Evolutionary conservation across 2,888 invertebrate species (phyloP).

Genomic region (Cerastis leucographa): DNA sequence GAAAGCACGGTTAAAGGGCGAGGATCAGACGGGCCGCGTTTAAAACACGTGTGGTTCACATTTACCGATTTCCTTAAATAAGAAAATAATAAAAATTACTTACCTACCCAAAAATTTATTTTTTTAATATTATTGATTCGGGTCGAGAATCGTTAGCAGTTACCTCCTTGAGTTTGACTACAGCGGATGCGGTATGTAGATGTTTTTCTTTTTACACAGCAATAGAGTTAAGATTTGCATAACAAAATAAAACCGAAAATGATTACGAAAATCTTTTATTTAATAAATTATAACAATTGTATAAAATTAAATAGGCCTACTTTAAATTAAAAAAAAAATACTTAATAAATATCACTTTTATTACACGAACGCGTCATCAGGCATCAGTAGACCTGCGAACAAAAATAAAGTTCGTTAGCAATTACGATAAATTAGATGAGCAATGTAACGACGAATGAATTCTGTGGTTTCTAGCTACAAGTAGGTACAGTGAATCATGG

Average conservation of each 20-base stretch:
- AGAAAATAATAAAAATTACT: no score
- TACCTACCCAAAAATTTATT: no score
- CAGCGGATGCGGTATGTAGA: neutral
- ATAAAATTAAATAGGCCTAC: slow-evolving; percentile 50
- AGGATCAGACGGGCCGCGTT: no score
- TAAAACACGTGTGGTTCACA: no score
- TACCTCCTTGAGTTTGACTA: no score
- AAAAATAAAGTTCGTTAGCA: slow-evolving; percentile 48
- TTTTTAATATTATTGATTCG: no score
- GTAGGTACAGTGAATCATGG: no score
- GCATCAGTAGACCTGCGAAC: slow-evolving; percentile 86
- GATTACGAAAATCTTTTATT: slow-evolving; percentile 47
- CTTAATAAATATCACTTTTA: slow-evolving; percentile 58
- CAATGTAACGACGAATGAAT: no score
- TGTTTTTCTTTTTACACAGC: neutral
- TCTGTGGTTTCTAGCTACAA: no score
- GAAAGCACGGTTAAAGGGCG: no score
- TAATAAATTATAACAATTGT: slow-evolving; percentile 59
- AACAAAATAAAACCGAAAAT: slow-evolving; percentile 5
- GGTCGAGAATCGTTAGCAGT: no score
- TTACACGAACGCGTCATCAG: slow-evolving; percentile 84
- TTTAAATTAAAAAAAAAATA: slow-evolving; percentile 11
- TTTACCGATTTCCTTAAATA: no score
- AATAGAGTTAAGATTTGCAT: neutral
- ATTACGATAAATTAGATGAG: neutral